Percentiles rank a stretch among this genome's conserved stretches.
phyloP scores from a whole-genome alignment of 2,797 vertebrate species.

The Notolabrus celidotus region DNA sequence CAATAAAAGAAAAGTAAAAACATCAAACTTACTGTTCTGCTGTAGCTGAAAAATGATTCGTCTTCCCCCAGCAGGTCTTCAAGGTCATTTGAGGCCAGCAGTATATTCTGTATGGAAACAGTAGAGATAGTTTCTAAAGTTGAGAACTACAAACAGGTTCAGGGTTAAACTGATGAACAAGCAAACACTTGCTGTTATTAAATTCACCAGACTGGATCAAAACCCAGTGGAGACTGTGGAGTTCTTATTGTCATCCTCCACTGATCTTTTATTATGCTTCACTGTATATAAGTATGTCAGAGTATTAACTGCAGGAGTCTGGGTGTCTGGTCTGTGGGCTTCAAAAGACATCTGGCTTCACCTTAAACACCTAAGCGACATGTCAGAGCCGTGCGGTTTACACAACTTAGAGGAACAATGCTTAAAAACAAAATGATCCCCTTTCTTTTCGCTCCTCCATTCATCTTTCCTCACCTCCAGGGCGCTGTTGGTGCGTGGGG shows the following conservation, averaged over 20 bases:
- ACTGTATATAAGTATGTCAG: conserved; percentile 14
- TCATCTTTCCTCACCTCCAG: conserved; percentile 68
- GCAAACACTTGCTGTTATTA: conserved; percentile 35
- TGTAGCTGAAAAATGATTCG: conserved; percentile 31
- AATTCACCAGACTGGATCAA: conserved; percentile 54
- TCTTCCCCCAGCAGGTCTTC: conserved; percentile 72
- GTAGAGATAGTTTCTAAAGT: conserved; percentile 13
- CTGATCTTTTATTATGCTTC: conserved; percentile 43
- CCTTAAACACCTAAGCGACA: conserved; percentile 38
- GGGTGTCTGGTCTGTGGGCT: conserved; percentile 45
- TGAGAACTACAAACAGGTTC: conserved; percentile 20
- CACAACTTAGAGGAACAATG: conserved; percentile 10
- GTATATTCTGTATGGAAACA: conserved; percentile 68
- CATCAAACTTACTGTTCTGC: conserved; percentile 69
- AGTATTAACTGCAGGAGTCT: conserved; percentile 47
- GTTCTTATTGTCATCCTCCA: conserved; percentile 32
- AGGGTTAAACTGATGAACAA: conserved; percentile 23
- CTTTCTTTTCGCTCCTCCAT: not conserved
- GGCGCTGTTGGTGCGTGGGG: conserved; percentile 48
- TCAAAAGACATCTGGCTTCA: conserved; percentile 39
- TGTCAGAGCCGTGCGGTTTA: conserved; percentile 12
- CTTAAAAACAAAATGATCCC: not conserved
- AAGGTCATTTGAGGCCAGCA: conserved; percentile 84
- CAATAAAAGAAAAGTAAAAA: not conserved
- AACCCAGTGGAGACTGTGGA: conserved; percentile 45